Base-by-base conservation (phyloP, 2,888 invertebrate genomes). In the Pomacea canaliculata region DNA sequence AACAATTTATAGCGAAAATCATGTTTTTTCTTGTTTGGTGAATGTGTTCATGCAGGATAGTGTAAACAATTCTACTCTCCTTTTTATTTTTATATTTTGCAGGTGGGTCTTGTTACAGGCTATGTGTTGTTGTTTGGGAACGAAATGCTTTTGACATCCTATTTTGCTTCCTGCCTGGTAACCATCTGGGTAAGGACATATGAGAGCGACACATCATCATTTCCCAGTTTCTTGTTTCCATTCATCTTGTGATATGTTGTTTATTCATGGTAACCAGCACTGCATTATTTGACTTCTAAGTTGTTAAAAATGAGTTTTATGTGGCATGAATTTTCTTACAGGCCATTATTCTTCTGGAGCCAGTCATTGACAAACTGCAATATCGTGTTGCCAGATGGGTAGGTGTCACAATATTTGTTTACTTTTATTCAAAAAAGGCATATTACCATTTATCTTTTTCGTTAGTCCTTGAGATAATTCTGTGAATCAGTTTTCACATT, bases 121-220 rank as follows among this genome's bases (percentile, higher is more conserved):
- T 91, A 89, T 82, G 79, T 92, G 12, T 85, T 93, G 60, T 91
- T 93, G 82, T 93, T 93, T 89, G 93, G 93, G 23, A 93, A 93
- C 87, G 91, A 92, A 83, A 92, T 93, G 91, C 89, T 93, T 77
- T 84, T 93, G 74, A 91, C 92, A 2, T 93, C 93, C 4, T 89
- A 93, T 79, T 92, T 91, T 84, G 87, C 91, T 69, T 90, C 92
- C 60, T 88, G 90, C 69, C 85, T 93, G 37, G 62, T 91, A 70
- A 89, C 91, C 12, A 83, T 89, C 1, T 81, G 83, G 81, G 90
- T 90, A 84, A 86, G 90, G 86, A 74, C 37, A 37, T 37, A 1
- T 23, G 23, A 23, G 23, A 23, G 37, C 37, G 5, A 37, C 37
- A 37, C 4, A 37, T 37, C 37, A 37, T 3, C 37, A 37, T 37